phyloP scores from a whole-genome alignment of 1,140 invertebrate species.

The Euwallacea similis region DNA sequence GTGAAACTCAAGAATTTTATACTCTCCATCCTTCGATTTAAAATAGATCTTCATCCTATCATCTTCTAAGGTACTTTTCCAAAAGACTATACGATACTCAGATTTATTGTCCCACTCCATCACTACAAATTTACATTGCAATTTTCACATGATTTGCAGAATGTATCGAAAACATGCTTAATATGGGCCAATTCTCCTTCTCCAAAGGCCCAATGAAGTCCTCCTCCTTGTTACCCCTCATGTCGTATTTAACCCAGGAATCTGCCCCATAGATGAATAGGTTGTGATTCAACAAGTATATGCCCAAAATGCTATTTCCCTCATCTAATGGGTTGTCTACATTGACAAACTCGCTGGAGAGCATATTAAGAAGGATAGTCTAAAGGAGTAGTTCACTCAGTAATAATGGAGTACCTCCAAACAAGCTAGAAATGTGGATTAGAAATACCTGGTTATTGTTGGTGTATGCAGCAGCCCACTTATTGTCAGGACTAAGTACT shows the following conservation, averaged over 20 bases:
- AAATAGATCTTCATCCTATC: constrained; percentile 67
- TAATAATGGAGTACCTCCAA: background rate
- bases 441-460: constrained; percentile 85
- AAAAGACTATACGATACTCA: constrained; percentile 75
- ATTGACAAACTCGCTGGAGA: constrained; percentile 87
- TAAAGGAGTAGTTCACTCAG: constrained; percentile 49
- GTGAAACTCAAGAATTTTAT: constrained; percentile 73
- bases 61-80: constrained; percentile 79
- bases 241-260: constrained; percentile 73
- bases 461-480: constrained; percentile 93
- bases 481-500: constrained; percentile 92
- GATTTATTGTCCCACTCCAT: constrained; percentile 74
- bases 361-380: constrained; percentile 82
- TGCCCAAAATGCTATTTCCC: constrained; percentile 61
- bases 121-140: constrained; percentile 52
- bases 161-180: constrained; percentile 58
- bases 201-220: constrained; percentile 63
- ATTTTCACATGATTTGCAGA: background rate
- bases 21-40: constrained; percentile 59
- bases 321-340: constrained; percentile 82
- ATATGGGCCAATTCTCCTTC: constrained; percentile 68
- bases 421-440: constrained; percentile 35
- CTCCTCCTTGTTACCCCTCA: constrained; percentile 71
- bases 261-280: constrained; percentile 66
- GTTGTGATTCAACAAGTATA: constrained; percentile 76